A percentile compares a stretch with the other conserved stretches of the same genome.
Conservation (phyloP, 1,140 invertebrate species). For the Trichonephila clavata region DNA sequence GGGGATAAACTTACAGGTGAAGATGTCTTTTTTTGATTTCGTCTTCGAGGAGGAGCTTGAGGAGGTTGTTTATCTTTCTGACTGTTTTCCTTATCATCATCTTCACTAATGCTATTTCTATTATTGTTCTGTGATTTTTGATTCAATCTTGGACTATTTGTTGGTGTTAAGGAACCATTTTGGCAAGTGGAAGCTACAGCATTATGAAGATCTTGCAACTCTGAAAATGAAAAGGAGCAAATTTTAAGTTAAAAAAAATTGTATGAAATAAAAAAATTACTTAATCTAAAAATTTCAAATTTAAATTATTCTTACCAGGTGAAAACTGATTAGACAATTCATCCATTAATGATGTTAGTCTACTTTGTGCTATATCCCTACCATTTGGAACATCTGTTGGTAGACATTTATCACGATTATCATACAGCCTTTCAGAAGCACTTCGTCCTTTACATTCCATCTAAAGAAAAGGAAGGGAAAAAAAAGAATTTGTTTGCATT, state of each 20-base stretch:
- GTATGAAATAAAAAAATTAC: not conserved
- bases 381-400: conserved; percentile 57
- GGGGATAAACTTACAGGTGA: conserved; percentile 74
- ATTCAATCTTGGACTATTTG: conserved; percentile 64
- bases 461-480: not conserved
- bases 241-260: not conserved
- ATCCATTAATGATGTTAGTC: conserved; percentile 70
- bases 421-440: conserved; percentile 51
- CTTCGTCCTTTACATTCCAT: conserved; percentile 34
- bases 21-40: conserved; percentile 74
- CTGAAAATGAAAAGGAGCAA: not conserved
- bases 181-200: conserved; percentile 5
- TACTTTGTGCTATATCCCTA: conserved; percentile 55
- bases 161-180: conserved; percentile 72
- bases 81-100: conserved; percentile 73
- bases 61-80: conserved; percentile 73
- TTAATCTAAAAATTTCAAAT: not conserved
- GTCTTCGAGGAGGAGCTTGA: conserved; percentile 77
- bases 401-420: conserved; percentile 47
- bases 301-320: conserved; percentile 13
- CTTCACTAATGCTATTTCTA: conserved; percentile 70
- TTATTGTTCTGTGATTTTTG: conserved; percentile 68
- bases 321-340: conserved; percentile 74
- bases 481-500: too few relatives aligned
- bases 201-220: conserved; percentile 61